phyloP scores from a whole-genome alignment of 2,113 vertebrate genomes.

The Neomonachus schauinslandi region DNA sequence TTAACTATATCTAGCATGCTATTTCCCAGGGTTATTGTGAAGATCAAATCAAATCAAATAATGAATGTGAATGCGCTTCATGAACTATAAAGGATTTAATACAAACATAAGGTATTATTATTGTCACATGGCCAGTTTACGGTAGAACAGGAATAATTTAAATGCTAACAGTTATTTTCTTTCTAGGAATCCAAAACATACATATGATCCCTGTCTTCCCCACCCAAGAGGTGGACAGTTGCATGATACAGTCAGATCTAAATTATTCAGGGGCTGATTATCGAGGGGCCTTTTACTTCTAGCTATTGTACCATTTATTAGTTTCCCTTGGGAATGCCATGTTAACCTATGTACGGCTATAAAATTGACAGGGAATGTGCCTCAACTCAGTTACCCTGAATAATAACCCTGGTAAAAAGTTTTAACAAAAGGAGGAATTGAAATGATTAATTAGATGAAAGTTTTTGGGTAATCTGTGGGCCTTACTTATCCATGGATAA shows the following conservation, averaged over 20 bases:
- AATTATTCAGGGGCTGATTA: slow-evolving; percentile 23
- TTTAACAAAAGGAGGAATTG: slow-evolving; percentile 29
- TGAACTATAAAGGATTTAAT: slow-evolving; percentile 13
- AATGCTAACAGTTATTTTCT: background rate
- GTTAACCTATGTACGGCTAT: background rate
- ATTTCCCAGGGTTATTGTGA: slow-evolving; percentile 30
- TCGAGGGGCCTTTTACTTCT: background rate
- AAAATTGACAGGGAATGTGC: background rate
- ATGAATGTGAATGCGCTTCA: slow-evolving; percentile 16
- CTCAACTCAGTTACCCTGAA: background rate
- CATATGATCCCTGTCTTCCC: background rate
- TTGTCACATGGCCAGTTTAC: background rate
- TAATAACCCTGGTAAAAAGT: slow-evolving; percentile 17
- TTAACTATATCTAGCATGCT: background rate
- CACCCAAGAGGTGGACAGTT: background rate
- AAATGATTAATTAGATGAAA: slow-evolving; percentile 8
- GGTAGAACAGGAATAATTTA: background rate
- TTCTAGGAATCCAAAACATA: background rate
- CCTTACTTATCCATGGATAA: background rate
- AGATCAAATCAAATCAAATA: slow-evolving; percentile 49
- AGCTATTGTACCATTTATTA: background rate
- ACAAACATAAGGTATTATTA: background rate
- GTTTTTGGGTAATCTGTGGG: background rate
- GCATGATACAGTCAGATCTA: background rate
- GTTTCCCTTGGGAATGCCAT: background rate